Evolutionary conservation across 2,113 vertebrate genomes (phyloP), one percentile per base, ranked within the genome.

Genomic region (Barbus barbus): DNA sequence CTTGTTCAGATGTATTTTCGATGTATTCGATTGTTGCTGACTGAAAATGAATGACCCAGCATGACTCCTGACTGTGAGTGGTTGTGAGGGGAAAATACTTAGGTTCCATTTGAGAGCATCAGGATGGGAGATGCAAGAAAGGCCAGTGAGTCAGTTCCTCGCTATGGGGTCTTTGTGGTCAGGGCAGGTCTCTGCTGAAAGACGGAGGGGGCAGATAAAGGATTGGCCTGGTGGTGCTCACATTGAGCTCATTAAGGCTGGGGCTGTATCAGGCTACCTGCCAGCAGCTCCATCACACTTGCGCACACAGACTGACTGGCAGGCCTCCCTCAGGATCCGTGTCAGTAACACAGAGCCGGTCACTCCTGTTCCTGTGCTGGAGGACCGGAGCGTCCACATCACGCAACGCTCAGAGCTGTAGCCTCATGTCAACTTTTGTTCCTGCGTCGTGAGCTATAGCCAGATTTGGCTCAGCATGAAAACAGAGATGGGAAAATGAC

Each of bases 391-490:
- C 60, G 31, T 41, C 14, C 60, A 31, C 38, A 31, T 65, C 24
- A 65, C 41, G 31, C 24, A 16, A n/a, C 9, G 41, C 78, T 80
- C 78, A 1, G 60, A 80, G 78, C 60, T 48, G 60, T 31, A 65
- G 24, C 78, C 58, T 48, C 60, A 80, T 5, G 9, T 80, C 78
- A 80, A 61, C 78, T 48, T 80, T 65, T 80, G 78, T 67, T 80
- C 78, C 41, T 12, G 26, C 20, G 20, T 80, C 41, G 9, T 48
- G 60, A 80, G 78, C 44, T 80, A 13, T 28, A 67, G 60, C 24
- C 78, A 80, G 78, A 80, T 80, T 80, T 80, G 78, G 41, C 78
- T 67, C 78, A 80, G 78, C 78, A 80, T 80, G 78, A 80, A 80
- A 80, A 67, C 78, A 80, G 78, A 48, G 26, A 46, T 26, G 14